Evolutionary conservation across 2,113 vertebrate species (phyloP), one percentile per base, ranked within the genome.

Genomic region (Benitochromis conjunctus): DNA sequence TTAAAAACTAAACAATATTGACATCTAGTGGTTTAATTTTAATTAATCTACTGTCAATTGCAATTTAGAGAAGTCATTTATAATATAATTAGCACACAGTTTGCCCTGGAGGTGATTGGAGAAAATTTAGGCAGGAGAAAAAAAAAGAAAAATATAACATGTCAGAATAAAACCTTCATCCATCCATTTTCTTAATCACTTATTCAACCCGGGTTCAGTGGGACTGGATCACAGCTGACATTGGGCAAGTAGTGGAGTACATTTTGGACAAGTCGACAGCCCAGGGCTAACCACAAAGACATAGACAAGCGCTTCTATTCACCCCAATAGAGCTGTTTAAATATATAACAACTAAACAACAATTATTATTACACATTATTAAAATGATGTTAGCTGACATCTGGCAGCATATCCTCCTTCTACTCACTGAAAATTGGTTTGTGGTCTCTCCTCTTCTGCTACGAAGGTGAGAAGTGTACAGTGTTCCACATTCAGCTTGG

Each of bases 21-120:
- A 93, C 91, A 92, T 90, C 88, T 91, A 91, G 90, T 91, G 90
- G 87, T 80, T 60, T 66, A 3, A 78, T 41, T 34, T 54, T 6
- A 56, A 79, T 84, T 46, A 46, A 82, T 79, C 9, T 48, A 41
- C 74, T 57, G 53, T 48, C 26, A n/a, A 51, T 18, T 69, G 7
- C 34, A 36, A 64, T 84, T 56, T 24, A 51, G 34, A 74, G 21
- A 84, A 24, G 34, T 55, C 38, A 16, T 46, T 58, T 36, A 24
- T 80, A 48, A 58, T 79, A 53, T 69, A 48, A 24, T 34, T 60
- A 56, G 26, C 9, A 55, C 48, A 46, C 56, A 53, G 71, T 76
- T 76, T n/a, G 46, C 46, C 71, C 46, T 53, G 26, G 56, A 46
- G 18, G 12, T 60, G 57, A 80, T 3, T 76, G 46, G 71, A 76